Percentiles rank a stretch among this genome's conserved stretches.
Conservation (phyloP, 2,797 vertebrate genomes). For the Chrysocyon brachyurus region DNA sequence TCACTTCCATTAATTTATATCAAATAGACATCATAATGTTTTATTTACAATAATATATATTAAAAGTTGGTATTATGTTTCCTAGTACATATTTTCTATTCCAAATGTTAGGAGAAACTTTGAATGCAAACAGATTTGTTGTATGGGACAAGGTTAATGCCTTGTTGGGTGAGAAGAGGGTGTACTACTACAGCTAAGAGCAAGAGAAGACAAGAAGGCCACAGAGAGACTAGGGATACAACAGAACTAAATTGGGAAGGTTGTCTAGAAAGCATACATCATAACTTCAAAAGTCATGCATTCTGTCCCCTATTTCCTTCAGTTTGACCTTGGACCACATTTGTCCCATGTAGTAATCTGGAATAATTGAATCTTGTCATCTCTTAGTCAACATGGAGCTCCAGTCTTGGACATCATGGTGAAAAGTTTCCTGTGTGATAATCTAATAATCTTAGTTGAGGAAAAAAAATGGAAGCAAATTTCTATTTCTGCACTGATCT, state of each 20-base stretch:
- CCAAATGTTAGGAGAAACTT: not conserved
- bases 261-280: not conserved
- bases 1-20: not conserved
- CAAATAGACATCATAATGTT: not conserved
- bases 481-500: not conserved
- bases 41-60: not conserved
- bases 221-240: rapidly evolving
- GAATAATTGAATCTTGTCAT: not conserved
- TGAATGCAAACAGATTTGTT: not conserved
- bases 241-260: rapidly evolving
- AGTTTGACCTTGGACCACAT: not conserved
- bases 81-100: not conserved
- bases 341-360: not conserved
- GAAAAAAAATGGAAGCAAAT: not conserved
- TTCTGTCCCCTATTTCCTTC: not conserved
- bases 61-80: not conserved
- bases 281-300: not conserved
- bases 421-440: not conserved
- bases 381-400: not conserved
- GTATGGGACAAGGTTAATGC: not conserved
- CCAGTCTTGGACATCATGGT: not conserved
- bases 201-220: not conserved
- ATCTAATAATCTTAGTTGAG: not conserved
- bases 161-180: not conserved
- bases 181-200: not conserved